Evolutionary conservation across 2,113 vertebrate genomes (phyloP), one percentile per base, ranked within the genome.

Genomic region (Rhipidura dahli): DNA sequence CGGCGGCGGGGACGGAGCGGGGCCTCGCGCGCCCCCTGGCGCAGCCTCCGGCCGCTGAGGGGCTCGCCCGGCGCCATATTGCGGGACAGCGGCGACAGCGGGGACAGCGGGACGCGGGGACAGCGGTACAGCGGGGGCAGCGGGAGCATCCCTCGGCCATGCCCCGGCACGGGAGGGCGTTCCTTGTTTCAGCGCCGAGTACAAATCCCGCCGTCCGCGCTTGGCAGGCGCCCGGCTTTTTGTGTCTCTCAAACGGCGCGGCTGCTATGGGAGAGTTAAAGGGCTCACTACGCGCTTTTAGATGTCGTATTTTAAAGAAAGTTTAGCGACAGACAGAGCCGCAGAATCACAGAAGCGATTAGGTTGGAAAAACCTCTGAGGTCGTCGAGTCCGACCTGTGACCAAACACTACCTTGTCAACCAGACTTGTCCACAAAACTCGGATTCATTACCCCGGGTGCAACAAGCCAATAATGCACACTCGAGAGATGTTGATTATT

Each of bases 101-200:
- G 3, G 54, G n/a, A 1, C 14, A 0, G 37, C 1, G 47, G 3
- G 54, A 0, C 0, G 0, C 7, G 2, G 51, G 6, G 37, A 0
- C 20, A 21, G 44, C 2, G 20, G 15, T 10, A 2, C 2, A 2
- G 56, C 3, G 63, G 10, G 3, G 33, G 0, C 10, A 13, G 19
- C 3, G 3, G 11, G 9, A 0, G 3, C 3, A 33, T 20, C 4
- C 15, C 23, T 27, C 24, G 7, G 51, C 9, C 51, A 2, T 15
- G 6, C 6, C 35, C 23, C 9, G 9, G 44, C 37, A 5, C 37
- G 10, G 18, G 7, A 13, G 8, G 10, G 6, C 7, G 56, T 3
- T 35, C 31, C 15, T 3, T 6, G 15, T 30, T n/a, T 4, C 24
- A 35, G 35, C 22, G 3, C 6, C 7, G 30, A 49, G 61, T 11